Percentiles rank a stretch among this genome's conserved stretches.
phyloP scores from a whole-genome alignment of 2,113 vertebrate species.

The Casuarius casuarius region DNA sequence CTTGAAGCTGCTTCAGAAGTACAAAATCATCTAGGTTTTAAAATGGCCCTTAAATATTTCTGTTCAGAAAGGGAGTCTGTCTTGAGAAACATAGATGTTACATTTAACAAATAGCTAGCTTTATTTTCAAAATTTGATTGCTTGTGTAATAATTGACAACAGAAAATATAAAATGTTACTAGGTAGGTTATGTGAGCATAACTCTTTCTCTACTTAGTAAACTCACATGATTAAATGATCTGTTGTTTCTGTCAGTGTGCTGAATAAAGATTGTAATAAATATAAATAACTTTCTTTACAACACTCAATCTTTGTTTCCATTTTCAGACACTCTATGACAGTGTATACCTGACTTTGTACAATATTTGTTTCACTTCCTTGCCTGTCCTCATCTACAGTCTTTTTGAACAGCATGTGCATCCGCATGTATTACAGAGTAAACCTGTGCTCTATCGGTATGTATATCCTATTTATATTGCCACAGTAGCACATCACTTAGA shows the following conservation, averaged over 20 bases:
- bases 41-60: not conserved
- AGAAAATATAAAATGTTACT: not conserved
- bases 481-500: not conserved
- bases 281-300: not conserved
- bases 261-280: not conserved
- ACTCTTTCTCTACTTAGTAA: not conserved
- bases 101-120: not conserved
- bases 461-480: accelerated
- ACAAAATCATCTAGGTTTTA: not conserved
- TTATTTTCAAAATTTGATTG: not conserved
- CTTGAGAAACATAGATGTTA: not conserved
- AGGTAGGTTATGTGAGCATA: not conserved
- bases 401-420: constrained; percentile 97
- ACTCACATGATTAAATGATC: accelerated
- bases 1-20: not conserved
- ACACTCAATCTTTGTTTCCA: constrained; percentile 43
- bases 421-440: constrained; percentile 93
- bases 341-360: constrained; percentile 98
- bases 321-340: constrained; percentile 96
- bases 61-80: not conserved
- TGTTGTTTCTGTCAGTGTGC: not conserved
- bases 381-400: constrained; percentile 97
- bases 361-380: constrained; percentile 99
- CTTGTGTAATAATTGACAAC: not conserved
- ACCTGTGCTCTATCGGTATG: constrained; percentile 92